A percentile compares a stretch with the other conserved stretches of the same genome.
Evolutionary conservation across 2,797 vertebrate species (phyloP).

Genomic region (Syngnathus rostellatus): DNA sequence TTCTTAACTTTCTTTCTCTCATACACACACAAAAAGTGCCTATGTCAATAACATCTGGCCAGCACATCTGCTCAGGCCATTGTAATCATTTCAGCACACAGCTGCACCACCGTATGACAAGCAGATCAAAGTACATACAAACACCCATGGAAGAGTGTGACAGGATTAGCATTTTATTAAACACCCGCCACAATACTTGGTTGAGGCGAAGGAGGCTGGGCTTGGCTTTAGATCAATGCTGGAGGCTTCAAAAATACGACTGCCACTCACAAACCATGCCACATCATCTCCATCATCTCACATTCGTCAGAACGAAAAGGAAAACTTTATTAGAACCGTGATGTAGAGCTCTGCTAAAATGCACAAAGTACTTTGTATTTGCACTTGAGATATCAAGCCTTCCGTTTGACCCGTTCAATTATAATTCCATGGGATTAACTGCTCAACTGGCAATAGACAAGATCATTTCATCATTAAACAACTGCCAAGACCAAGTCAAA

Average conservation of each 20-base stretch:
- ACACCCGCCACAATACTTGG: conserved; percentile 9
- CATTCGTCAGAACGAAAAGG: background rate
- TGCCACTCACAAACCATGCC: background rate
- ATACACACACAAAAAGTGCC: conserved; percentile 13
- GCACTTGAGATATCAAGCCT: too few relatives aligned
- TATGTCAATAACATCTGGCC: conserved; percentile 48
- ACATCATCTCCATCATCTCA: background rate
- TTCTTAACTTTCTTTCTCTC: conserved; percentile 9
- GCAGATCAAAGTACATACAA: conserved; percentile 53
- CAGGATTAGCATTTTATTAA: conserved; percentile 33
- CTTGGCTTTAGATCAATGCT: background rate
- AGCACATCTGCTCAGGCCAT: conserved; percentile 58
- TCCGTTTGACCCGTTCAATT: background rate
- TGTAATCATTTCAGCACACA: conserved; percentile 54
- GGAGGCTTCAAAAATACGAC: too few relatives aligned
- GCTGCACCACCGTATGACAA: conserved; percentile 52
- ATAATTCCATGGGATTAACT: background rate
- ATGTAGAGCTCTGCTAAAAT: background rate
- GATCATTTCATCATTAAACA: background rate
- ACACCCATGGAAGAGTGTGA: conserved; percentile 25
- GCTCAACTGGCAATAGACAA: background rate
- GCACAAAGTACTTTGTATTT: background rate
- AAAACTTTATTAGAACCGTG: background rate
- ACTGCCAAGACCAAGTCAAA: background rate
- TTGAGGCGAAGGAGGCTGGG: background rate